Base-by-base conservation (phyloP, 1,140 invertebrate genomes). In the Triops longicaudatus region DNA sequence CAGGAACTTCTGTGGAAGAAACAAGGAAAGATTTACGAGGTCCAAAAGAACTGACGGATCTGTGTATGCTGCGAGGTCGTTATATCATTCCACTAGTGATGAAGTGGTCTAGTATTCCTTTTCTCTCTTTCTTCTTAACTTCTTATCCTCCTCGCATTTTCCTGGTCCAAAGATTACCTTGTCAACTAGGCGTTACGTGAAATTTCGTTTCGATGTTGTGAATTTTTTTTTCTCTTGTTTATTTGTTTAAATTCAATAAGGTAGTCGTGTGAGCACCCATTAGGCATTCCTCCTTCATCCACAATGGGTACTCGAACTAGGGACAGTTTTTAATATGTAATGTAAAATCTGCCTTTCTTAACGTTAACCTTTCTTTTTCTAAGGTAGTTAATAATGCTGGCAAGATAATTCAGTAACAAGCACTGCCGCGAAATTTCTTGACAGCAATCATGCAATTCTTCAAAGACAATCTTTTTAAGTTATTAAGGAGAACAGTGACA, bases 151-250 rank as follows among this genome's bases (percentile, higher is more conserved):
- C 22, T 63, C 50, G 14, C 50, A 63, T 63, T 63, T 63, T 63
- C 50, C 17, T 63, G 50, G 50, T 63, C 50, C 50, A 63, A 63
- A 63, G 22, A 22, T 63, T 63, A 63, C 50, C 50, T 63, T 63
- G 22, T 22, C 14, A 63, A 63, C 1, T 63, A 17, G 50, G 14
- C 14, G 17, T 37, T 37, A 37, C 31, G 31, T 2, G 31, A 63
- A n/a, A 14, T 63, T 63, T 22, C 50, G 6, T 22, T 63, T 22
- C 50, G 6, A 63, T 7, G 22, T n/a, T 63, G 22, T 63, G 50
- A 14, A 22, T 14, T 63, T 63, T 22, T 63, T 63, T 63, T 17
- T 63, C 50, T 12, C 5, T 22, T 63, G 11, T 63, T 22, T 63
- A n/a, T 63, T 5, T 63, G n/a, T n/a, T n/a, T n/a, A n/a, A 37